These are phyloP conservation scores for Antheraea yamamai DNA, from an alignment of 2,888 invertebrate species.

Conservation along the genomic window DNA sequence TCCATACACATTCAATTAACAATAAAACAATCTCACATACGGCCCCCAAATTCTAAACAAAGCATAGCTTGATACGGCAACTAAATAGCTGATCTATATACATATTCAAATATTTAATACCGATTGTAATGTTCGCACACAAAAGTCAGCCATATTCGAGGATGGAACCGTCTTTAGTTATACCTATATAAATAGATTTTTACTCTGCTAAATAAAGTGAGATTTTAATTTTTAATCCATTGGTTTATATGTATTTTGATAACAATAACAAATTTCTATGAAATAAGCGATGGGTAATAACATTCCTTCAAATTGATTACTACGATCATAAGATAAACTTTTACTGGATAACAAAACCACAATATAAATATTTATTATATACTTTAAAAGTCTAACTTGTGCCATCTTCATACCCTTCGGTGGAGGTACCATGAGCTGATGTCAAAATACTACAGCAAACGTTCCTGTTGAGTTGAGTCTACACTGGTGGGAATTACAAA, in stretches of 20 bases:
- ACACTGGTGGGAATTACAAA: background rate
- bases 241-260: too few relatives aligned
- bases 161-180: too few relatives aligned
- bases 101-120: too few relatives aligned
- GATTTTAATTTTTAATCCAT: background rate
- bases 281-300: conserved; percentile 1
- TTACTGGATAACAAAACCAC: background rate
- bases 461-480: background rate
- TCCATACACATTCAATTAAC: too few relatives aligned
- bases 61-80: too few relatives aligned
- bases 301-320: background rate
- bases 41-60: too few relatives aligned
- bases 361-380: too few relatives aligned
- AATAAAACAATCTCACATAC: too few relatives aligned
- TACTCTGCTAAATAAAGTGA: background rate
- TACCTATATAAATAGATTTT: too few relatives aligned
- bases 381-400: too few relatives aligned
- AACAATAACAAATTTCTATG: background rate
- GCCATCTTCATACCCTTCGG: too few relatives aligned
- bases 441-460: background rate
- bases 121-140: background rate
- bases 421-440: background rate
- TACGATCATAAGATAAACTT: background rate
- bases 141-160: background rate
- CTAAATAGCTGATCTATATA: too few relatives aligned